A percentile compares a stretch with the other conserved stretches of the same genome.
Evolutionary conservation across 2,888 invertebrate genomes (phyloP).

Genomic region (Rhyacophila evoluta): DNA sequence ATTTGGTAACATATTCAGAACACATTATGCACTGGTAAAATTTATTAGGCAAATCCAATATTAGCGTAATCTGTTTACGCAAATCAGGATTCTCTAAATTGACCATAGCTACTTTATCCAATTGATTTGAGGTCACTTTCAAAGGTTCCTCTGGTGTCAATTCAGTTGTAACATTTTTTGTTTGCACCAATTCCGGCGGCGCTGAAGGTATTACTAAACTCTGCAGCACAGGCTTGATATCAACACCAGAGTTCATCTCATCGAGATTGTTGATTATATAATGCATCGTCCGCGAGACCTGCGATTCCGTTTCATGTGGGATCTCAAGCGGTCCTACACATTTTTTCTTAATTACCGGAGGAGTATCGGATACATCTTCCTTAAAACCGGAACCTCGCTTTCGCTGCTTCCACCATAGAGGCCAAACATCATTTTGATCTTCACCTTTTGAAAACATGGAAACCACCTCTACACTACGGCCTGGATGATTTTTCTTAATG

Average conservation of each 20-base stretch:
- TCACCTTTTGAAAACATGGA: conserved; percentile 70
- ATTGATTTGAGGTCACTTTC: too few species aligned
- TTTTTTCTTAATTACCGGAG: neutral
- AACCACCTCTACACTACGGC: conserved; percentile 59
- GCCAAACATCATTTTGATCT: conserved; percentile 57
- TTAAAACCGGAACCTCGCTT: conserved; percentile 56
- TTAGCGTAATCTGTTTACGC: neutral
- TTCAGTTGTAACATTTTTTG: too few species aligned
- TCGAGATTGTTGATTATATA: neutral
- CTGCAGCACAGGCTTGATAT: neutral
- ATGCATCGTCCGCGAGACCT: neutral
- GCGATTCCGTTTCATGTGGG: conserved; percentile 9
- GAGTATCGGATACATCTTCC: conserved; percentile 43
- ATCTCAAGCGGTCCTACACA: neutral
- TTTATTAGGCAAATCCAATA: neutral
- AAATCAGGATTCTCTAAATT: too few species aligned
- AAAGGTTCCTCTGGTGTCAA: too few species aligned
- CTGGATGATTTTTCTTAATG: conserved; percentile 71
- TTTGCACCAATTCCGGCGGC: neutral
- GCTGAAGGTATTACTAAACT: neutral
- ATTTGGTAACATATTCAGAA: conserved; percentile 69
- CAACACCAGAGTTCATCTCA: neutral
- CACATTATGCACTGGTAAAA: conserved; percentile 71
- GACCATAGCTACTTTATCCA: too few species aligned
- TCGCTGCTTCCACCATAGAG: conserved; percentile 62